Evolutionary conservation across 2,113 vertebrate species (phyloP).

Genomic region (Martes martes): DNA sequence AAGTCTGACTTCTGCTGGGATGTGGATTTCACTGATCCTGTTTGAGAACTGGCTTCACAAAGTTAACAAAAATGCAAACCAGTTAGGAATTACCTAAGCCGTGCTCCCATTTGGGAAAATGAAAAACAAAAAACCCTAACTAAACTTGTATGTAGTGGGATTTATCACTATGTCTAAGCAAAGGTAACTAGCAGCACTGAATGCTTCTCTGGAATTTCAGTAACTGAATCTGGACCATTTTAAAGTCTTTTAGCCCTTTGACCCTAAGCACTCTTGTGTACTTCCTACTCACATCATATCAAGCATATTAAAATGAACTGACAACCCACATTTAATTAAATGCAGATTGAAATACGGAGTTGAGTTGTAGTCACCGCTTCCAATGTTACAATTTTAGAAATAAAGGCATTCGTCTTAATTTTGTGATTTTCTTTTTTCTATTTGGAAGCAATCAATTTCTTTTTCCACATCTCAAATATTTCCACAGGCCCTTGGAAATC

Average conservation of each 20-base stretch:
- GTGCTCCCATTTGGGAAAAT: not conserved
- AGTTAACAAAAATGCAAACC: not conserved
- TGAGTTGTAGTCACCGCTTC: not conserved
- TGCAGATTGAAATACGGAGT: not conserved
- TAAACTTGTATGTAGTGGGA: not conserved
- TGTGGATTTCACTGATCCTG: not conserved
- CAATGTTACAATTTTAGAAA: not conserved
- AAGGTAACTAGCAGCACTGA: not conserved
- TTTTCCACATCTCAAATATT: not conserved
- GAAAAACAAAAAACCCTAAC: not conserved
- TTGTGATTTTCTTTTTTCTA: not conserved
- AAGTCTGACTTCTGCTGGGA: not conserved
- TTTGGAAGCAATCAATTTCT: not conserved
- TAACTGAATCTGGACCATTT: not conserved
- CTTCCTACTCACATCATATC: not conserved
- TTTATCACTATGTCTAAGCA: conserved; percentile 21
- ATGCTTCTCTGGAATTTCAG: not conserved
- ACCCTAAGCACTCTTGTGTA: not conserved
- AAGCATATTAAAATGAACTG: not conserved
- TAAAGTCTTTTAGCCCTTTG: not conserved
- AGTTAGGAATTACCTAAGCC: not conserved
- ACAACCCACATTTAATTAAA: not conserved
- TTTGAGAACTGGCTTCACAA: conserved; percentile 4
- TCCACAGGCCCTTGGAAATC: not conserved
- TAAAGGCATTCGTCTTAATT: not conserved